Evolutionary conservation across 2,888 invertebrate genomes (phyloP), one percentile per base, ranked within the genome.

Genomic region (Tetanocera ferruginea): DNA sequence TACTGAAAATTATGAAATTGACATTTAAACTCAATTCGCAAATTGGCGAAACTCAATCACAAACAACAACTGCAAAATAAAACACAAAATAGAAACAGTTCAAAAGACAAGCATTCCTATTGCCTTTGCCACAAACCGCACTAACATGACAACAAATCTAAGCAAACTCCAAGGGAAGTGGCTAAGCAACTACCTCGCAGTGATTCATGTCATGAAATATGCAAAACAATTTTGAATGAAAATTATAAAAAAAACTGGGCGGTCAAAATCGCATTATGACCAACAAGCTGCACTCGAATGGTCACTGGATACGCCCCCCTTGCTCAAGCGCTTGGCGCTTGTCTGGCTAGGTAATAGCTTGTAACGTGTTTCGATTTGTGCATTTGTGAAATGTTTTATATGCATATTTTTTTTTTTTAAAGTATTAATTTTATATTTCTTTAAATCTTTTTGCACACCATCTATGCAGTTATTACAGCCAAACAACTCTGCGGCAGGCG

Each of bases 1-100:
- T 76, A 60, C 37, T 60, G 37, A 62, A 77, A 79, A 77, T 81
- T 81, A 81, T 81, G 78, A 79, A 81, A 81, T 81, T 81, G 81
- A 70, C 77, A 79, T 81, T 81, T 79, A 66, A 78, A 71, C 69
- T 78, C 34, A 49, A 66, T 76, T 76, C 77, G 71, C 76, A 55
- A 55, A 55, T 55, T 55, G 55, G 55, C 55, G 55, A 55, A 55
- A 55, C 55, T 55, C 55, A 55, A 19, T 55, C 55, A 55, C 23
- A 19, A 2, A 55, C 6, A 49, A 49, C 14, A 49, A 49, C 6
- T 49, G 8, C 64, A n/a, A 43, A 19, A 37, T 19, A 9, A 52
- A 60, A 25, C 2, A 76, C 19, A 19, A 62, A 31, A 28, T 9
- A 49, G 14, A 49, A n/a, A n/a, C n/a, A n/a, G n/a, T n/a, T 43